Percentiles rank a stretch among this genome's conserved stretches.
phyloP scores from a whole-genome alignment of 2,113 vertebrate genomes.

The Catharus fuscescens region DNA sequence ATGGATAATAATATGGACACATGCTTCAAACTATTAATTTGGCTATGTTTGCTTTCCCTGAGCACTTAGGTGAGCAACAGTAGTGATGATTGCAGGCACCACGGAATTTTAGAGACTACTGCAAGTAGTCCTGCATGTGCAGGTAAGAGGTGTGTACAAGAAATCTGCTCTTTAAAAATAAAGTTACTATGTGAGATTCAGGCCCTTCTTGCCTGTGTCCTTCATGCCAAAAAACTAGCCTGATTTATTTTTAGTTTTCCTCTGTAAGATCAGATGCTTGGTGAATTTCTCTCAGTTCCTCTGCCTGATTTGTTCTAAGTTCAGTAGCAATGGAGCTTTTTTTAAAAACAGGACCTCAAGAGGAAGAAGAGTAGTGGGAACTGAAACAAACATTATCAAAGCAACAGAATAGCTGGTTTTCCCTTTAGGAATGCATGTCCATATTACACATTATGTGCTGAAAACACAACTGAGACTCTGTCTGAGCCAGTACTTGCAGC shows the following conservation, averaged over 20 bases:
- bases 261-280: not conserved
- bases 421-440: fast-evolving
- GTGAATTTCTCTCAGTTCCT: not conserved
- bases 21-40: not conserved
- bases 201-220: not conserved
- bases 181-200: not conserved
- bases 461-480: not conserved
- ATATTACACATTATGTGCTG: not conserved
- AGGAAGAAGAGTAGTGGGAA: not conserved
- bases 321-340: not conserved
- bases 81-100: not conserved
- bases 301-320: not conserved
- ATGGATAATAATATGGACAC: not conserved
- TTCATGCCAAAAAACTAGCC: not conserved
- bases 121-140: not conserved
- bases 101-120: not conserved
- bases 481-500: not conserved
- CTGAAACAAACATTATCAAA: not conserved
- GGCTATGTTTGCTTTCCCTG: not conserved
- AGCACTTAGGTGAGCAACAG: not conserved
- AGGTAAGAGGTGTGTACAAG: not conserved
- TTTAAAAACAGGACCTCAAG: not conserved
- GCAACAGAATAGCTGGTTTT: not conserved
- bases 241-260: not conserved
- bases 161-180: not conserved